A percentile compares a stretch with the other conserved stretches of the same genome.
Evolutionary conservation across 2,888 invertebrate genomes (phyloP).

Genomic region (Anthrax anthrax): DNA sequence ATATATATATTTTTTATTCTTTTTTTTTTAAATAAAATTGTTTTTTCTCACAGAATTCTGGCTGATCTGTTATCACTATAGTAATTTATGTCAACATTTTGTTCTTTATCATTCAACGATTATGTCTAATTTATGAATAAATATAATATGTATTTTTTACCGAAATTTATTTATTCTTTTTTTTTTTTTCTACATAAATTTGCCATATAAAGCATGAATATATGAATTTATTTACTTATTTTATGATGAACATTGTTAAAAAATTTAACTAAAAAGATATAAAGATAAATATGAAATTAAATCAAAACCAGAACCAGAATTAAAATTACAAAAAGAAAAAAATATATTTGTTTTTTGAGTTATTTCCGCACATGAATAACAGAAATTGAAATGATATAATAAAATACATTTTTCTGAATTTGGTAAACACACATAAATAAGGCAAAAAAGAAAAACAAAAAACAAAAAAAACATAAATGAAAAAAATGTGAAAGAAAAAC

Average conservation of each 20-base stretch:
- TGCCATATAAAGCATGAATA: no score
- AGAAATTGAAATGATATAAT: no score
- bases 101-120: constrained; percentile 8
- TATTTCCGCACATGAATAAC: constrained; percentile 3
- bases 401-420: no score
- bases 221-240: no score
- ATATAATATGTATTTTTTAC: not conserved
- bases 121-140: constrained; percentile 12
- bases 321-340: not conserved
- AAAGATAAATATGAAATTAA: not conserved
- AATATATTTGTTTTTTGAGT: constrained; percentile 1
- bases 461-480: no score
- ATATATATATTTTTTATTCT: not conserved
- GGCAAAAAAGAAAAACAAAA: no score
- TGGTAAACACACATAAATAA: no score
- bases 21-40: no score
- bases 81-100: constrained; percentile 9
- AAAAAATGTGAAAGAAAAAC: no score
- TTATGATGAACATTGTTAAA: not conserved
- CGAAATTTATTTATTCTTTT: no score
- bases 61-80: constrained; percentile 5
- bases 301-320: not conserved
- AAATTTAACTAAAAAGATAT: not conserved
- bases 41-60: not conserved
- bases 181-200: no score